Percentiles rank a stretch among this genome's conserved stretches.
phyloP scores from a whole-genome alignment of 2,888 invertebrate species.

The Scaptomyza polygonia region DNA sequence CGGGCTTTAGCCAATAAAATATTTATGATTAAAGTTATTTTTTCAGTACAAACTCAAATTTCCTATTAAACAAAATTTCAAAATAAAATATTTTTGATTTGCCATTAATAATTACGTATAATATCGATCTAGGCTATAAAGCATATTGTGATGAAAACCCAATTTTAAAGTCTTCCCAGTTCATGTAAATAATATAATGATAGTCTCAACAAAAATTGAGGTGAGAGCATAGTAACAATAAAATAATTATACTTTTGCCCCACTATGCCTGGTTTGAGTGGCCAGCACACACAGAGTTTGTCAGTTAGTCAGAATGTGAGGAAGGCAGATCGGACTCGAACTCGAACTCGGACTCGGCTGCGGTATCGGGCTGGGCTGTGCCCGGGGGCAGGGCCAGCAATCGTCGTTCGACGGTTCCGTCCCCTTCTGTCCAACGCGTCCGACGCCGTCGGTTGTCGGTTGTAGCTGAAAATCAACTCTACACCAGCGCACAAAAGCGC shows the following conservation, averaged over 20 bases:
- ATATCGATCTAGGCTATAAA: too few relatives aligned
- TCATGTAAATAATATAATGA: too few relatives aligned
- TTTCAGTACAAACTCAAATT: too few relatives aligned
- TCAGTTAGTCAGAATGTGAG: constrained; percentile 71
- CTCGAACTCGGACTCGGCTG: constrained; percentile 9
- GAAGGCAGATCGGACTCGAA: constrained; percentile 32
- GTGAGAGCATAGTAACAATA: too few relatives aligned
- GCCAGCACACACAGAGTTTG: constrained; percentile 60
- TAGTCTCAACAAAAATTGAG: too few relatives aligned
- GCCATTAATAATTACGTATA: too few relatives aligned
- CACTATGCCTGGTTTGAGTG: constrained; percentile 45
- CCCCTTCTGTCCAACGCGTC: constrained; percentile 65
- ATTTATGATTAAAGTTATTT: too few relatives aligned
- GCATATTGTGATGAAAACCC: too few relatives aligned
- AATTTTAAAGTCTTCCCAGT: too few relatives aligned
- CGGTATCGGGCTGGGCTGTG: constrained; percentile 20
- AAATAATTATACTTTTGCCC: constrained; percentile 12
- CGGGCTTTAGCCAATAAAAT: too few relatives aligned
- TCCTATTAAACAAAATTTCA: too few relatives aligned
- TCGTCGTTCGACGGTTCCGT: constrained; percentile 40
- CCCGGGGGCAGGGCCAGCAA: constrained; percentile 48
- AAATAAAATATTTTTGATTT: too few relatives aligned
- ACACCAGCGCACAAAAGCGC: constrained; percentile 66
- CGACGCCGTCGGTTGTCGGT: constrained; percentile 35
- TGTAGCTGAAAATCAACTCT: constrained; percentile 63